Percentiles rank a stretch among this genome's conserved stretches.
Evolutionary conservation across 2,113 vertebrate species (phyloP).

Genomic region (Rhipidura dahli): DNA sequence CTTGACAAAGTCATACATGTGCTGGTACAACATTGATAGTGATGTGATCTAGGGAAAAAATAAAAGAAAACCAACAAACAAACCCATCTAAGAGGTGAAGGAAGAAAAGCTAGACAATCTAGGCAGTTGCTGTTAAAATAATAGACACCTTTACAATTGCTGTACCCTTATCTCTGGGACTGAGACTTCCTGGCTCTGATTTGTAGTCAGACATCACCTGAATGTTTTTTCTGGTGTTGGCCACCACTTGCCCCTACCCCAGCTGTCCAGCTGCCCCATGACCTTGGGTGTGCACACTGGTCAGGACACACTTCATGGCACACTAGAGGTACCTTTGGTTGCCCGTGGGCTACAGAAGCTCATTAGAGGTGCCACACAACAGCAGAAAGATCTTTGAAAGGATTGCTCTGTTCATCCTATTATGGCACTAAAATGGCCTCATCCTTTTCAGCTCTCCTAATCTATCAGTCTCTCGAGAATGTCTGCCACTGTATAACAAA

Average conservation of each 20-base stretch:
- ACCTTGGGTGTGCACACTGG: neutral
- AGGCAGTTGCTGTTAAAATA: neutral
- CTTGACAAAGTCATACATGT: neutral
- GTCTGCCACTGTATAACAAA: neutral
- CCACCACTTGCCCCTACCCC: neutral
- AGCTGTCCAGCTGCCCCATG: neutral
- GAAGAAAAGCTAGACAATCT: neutral
- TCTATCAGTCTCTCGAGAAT: neutral
- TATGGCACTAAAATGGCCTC: neutral
- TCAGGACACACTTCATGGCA: neutral
- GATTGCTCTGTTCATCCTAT: neutral
- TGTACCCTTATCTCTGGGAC: neutral
- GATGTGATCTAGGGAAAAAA: neutral
- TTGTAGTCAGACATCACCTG: neutral
- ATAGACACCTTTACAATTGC: neutral
- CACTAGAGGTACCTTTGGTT: neutral
- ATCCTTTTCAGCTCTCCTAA: neutral
- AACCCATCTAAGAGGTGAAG: neutral
- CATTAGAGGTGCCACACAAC: neutral
- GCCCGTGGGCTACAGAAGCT: neutral
- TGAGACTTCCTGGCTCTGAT: neutral
- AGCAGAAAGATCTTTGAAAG: neutral
- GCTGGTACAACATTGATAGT: neutral
- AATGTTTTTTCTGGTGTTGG: neutral
- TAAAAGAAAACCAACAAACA: too few relatives aligned